A percentile compares a stretch with the other conserved stretches of the same genome.
Conservation (phyloP, 1,140 invertebrate genomes). For the Macrosteles quadrilineatus region DNA sequence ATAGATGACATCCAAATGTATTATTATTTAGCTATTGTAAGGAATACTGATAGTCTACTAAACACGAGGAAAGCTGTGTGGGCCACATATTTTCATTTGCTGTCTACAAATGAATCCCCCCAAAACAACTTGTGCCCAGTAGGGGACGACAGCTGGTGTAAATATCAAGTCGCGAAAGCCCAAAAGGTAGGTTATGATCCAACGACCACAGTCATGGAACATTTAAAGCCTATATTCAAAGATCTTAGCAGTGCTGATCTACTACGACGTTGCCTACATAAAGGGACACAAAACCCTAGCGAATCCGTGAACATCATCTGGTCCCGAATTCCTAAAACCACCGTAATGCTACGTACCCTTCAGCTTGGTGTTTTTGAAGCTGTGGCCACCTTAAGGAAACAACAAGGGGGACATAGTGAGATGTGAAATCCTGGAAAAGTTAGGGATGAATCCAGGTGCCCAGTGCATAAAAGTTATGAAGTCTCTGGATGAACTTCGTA, state of each 20-base stretch:
- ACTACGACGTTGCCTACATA: conserved; percentile 30
- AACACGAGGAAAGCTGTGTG: conserved; percentile 46
- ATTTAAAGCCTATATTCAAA: conserved; percentile 36
- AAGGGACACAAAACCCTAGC: conserved; percentile 28
- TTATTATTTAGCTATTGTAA: conserved; percentile 41
- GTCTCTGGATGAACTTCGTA: not conserved
- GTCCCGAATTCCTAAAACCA: conserved; percentile 24
- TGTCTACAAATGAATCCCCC: conserved; percentile 45
- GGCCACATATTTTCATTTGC: conserved; percentile 45
- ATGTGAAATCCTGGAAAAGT: conserved; percentile 23
- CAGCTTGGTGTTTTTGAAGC: conserved; percentile 31
- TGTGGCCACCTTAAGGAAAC: conserved; percentile 25
- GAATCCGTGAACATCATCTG: conserved; percentile 31
- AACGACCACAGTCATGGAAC: conserved; percentile 27
- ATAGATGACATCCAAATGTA: conserved; percentile 42
- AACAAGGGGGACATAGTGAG: conserved; percentile 27
- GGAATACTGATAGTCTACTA: conserved; percentile 41
- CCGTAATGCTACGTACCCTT: conserved; percentile 14
- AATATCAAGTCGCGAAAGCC: conserved; percentile 31
- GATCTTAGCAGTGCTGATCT: conserved; percentile 27
- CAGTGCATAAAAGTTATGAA: conserved; percentile 22
- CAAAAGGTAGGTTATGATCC: conserved; percentile 22
- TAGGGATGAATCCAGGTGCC: conserved; percentile 3
- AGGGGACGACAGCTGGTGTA: conserved; percentile 42
- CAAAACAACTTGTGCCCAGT: conserved; percentile 41